These are phyloP conservation scores for Pangasianodon hypophthalmus DNA, from an alignment of 2,113 vertebrate species.

Conservation along the genomic window DNA sequence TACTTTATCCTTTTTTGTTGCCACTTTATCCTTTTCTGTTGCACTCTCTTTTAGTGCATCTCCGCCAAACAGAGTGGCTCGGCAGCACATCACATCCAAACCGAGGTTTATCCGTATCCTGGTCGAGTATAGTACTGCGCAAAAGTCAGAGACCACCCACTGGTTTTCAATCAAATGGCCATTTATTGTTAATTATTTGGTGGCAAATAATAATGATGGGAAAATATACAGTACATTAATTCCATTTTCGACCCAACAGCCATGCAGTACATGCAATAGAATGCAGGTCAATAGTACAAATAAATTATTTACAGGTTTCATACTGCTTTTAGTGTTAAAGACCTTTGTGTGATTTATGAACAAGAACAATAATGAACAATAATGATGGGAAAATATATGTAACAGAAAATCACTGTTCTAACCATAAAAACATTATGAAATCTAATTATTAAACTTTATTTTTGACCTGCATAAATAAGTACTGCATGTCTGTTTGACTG, in stretches of 20 bases:
- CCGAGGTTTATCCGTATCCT: neutral
- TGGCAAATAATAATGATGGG: neutral
- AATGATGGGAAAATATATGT: neutral
- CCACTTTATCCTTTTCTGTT: slow-evolving; percentile 7
- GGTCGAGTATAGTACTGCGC: neutral
- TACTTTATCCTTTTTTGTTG: slow-evolving; percentile 39
- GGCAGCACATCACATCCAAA: slow-evolving; percentile 19
- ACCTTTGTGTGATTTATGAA: neutral
- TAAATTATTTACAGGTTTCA: neutral
- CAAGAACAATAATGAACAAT: neutral
- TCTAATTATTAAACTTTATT: neutral
- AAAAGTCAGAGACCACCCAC: neutral
- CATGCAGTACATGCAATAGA: neutral
- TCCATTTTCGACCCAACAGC: neutral
- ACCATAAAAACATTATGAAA: neutral
- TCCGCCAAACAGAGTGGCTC: neutral
- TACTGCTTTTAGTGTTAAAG: neutral
- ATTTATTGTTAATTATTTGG: neutral
- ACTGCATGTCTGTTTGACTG: neutral
- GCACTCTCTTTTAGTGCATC: slow-evolving; percentile 19
- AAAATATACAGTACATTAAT: neutral
- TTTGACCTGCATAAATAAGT: neutral
- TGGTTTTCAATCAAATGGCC: neutral
- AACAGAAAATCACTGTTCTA: neutral
- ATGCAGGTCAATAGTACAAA: neutral